Base-by-base conservation (phyloP, 2,113 vertebrate genomes). In the Ochotona curzoniae region DNA sequence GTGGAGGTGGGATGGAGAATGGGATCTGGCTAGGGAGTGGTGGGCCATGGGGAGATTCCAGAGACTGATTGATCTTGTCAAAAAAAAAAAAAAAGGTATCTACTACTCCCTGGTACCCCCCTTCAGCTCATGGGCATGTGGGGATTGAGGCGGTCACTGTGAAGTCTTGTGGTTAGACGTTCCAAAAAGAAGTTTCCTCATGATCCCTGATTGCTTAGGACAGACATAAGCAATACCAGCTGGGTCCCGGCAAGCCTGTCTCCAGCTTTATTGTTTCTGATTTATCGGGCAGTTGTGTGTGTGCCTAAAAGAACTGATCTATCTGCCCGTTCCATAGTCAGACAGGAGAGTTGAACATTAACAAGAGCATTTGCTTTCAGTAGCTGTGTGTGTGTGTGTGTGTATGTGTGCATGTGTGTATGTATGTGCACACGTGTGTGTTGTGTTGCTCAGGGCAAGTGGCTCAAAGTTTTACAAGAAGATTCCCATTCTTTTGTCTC, bases 151-250 rank as follows among this genome's bases (percentile, higher is more conserved):
- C 89, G 95, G 96, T 96, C 97, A 97, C 95, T 96, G 95, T 96
- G 96, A 97, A 96, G 96, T 96, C 94, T 96, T 97, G 96, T 3
- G 95, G 94, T 96, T 96, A 96, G 96, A 93, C 87, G 12, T 96
- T 96, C 96, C 81, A 76, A 95, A 97, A 96, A 97, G 93, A 96
- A 97, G 96, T 98, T 98, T 98, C 97, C 95, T 94, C 92, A 93
- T 61, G 82, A 96, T 97, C 97, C 97, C 87, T 98, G 97, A 98
- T 97, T 97, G 97, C 97, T 98, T 97, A 96, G 97, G 97, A 97
- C 98, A 98, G 96, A 97, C 95, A 94, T 97, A 98, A 98, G 97
- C 97, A 98, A 96, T 97, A 96, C 97, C 97, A 98, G 97, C 98
- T 98, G 98, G 97, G 97, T 96, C 92, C 90, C 97, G 97, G 97